Base-by-base conservation (phyloP, 1,140 invertebrate genomes). In the Hirudo medicinalis region DNA sequence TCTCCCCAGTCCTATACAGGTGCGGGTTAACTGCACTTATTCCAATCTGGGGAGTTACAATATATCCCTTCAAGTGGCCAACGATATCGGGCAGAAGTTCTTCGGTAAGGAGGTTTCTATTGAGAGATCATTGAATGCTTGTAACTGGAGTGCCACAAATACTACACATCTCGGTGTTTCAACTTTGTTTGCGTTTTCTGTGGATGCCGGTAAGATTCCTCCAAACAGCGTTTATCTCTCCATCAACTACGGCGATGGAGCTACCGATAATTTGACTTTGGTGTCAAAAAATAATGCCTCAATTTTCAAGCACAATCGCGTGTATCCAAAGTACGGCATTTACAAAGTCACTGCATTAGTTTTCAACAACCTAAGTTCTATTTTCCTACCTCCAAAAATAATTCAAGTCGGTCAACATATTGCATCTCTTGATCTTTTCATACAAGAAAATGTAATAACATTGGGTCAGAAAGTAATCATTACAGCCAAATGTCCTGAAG, bases 401-500 rank as follows among this genome's bases (percentile, higher is more conserved):
- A 72, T 77, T 1, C 78, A 80, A 67, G 79, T 80, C 27, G 80
- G 80, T 6, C 71, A 80, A 66, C 78, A 79, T 70, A 78, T 81
- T n/a, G 77, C 77, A 4, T 76, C 74, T 54, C 66, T 80, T 13
- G 80, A 81, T 73, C 36, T 81, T 20, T 73, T 72, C 17, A 77
- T 77, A 29, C 74, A 73, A 0, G 72, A 68, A 3, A 76, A 75
- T 11, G 68, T 79, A 67, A 75, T 78, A 22, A 19, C 32, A 4
- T 63, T 74, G 1, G 68, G 72, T 43, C 70, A 76, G 13, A 69
- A 75, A 6, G 73, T 76, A 19, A 72, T 70, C 13, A 74, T 79
- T 40, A 71, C 49, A 3, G 69, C 80, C 0, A 74, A 72, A 3
- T 77, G 76, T 57, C 76, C 77, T 2, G 76, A 77, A 13, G 80